A percentile compares a stretch with the other conserved stretches of the same genome.
Conservation (phyloP, 2,113 vertebrate species). For the Cariama cristata region DNA sequence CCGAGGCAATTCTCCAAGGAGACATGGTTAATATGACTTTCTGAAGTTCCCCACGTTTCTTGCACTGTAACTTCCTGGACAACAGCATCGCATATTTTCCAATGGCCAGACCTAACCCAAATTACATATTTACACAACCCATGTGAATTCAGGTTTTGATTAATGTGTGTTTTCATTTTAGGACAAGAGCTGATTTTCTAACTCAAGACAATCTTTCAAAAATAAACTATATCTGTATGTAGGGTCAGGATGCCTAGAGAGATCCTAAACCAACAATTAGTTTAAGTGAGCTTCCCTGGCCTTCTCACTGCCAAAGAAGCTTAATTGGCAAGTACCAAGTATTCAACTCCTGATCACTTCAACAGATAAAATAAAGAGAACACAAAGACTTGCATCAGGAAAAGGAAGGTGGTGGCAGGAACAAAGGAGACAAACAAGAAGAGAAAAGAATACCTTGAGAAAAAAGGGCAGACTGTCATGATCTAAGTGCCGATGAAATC, state of each 20-base stretch:
- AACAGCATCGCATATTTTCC: background rate
- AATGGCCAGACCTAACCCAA: background rate
- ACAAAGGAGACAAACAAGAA: background rate
- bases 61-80: constrained; percentile 18
- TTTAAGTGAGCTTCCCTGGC: background rate
- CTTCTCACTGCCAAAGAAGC: background rate
- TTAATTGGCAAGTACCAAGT: constrained; percentile 22
- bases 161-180: background rate
- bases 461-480: background rate
- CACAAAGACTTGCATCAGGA: background rate
- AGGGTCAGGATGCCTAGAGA: background rate
- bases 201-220: background rate
- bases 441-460: background rate
- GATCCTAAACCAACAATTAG: background rate
- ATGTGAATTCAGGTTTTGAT: constrained; percentile 5
- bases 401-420: background rate
- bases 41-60: constrained; percentile 2
- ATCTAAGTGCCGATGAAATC: background rate
- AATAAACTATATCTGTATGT: background rate
- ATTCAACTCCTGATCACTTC: background rate
- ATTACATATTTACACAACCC: constrained; percentile 7
- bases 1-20: constrained; percentile 30
- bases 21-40: background rate
- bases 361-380: background rate
- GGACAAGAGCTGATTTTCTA: background rate